Evolutionary conservation across 2,888 invertebrate genomes (phyloP), one percentile per base, ranked within the genome.

Genomic region (Syritta pipiens): DNA sequence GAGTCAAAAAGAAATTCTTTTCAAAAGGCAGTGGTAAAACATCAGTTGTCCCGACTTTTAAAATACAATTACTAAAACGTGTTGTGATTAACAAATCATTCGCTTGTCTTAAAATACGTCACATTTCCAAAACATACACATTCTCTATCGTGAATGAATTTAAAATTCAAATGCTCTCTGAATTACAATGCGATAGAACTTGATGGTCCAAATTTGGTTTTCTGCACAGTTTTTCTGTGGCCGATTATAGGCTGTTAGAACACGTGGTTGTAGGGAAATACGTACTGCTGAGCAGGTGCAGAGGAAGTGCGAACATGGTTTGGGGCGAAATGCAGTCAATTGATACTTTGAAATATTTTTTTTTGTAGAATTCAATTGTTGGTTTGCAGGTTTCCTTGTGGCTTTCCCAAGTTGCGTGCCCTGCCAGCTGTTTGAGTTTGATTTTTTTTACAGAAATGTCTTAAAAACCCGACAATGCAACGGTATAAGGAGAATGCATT

Each of bases 41-140:
- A 65, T 24, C 32, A 14, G 30, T 46, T 37, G 42, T 22, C 9
- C 28, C 19, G 28, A n/a, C 48, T 28, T 62, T 62, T 28, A 49
- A 62, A 37, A 35, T 28, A 28, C 62, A 28, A 62, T 28, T 40
- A 46, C 24, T 48, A 10, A 26, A 51, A 69, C 69, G 60, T 69
- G 68, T 14, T 32, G 4, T 12, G 69, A 51, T 17, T 69, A n/a
- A 35, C 40, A n/a, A 44, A 44, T 44, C 1, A 10, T n/a, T 7
- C 7, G 49, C 26, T 51, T 30, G n/a, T 17, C 20, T 12, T 22
- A 10, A 30, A 48, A 37, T 37, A 28, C 17, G 19, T 30, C 14
- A 53, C 14, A 51, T 26, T 12, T 17, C 55, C 46, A 48, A 46
- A 35, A 48, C n/a, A n/a, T n/a, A 26, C 7, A 32, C 24, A 14